Conservation (phyloP, 2,113 vertebrate genomes). For the Sinocyclocheilus maitianheensis region DNA sequence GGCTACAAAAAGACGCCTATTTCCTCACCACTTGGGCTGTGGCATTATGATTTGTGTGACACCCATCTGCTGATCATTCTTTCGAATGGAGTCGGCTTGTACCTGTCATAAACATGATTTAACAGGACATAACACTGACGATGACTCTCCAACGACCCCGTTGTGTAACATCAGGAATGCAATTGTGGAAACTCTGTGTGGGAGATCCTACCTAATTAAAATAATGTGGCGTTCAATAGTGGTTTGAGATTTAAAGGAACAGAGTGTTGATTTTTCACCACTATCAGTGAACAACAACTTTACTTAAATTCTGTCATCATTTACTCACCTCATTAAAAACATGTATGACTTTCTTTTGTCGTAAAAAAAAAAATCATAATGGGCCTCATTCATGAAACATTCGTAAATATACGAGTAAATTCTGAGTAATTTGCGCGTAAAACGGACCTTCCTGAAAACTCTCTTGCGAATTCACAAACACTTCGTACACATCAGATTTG, state of each 20-base stretch:
- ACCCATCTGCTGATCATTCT: slow-evolving; percentile 40
- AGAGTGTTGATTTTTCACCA: neutral
- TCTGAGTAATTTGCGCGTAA: no score
- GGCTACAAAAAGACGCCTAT: slow-evolving; percentile 37
- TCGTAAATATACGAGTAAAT: no score
- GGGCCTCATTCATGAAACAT: no score
- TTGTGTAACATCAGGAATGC: slow-evolving; percentile 36
- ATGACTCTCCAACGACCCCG: slow-evolving; percentile 33
- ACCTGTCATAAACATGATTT: slow-evolving; percentile 49
- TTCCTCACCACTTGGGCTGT: slow-evolving; percentile 47
- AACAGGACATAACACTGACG: slow-evolving; percentile 45
- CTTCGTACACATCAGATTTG: no score
- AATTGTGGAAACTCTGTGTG: slow-evolving; percentile 21
- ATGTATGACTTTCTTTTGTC: neutral
- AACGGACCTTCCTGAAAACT: no score
- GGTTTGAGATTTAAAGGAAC: slow-evolving; percentile 16
- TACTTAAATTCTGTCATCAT: neutral
- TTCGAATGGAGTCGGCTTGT: slow-evolving; percentile 43
- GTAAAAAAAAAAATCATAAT: neutral
- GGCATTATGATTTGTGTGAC: slow-evolving; percentile 51
- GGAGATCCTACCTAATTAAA: slow-evolving; percentile 22
- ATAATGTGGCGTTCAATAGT: neutral
- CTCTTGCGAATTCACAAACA: no score
- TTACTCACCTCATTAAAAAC: neutral
- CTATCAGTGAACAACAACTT: neutral